Evolutionary conservation across 2,113 vertebrate species (phyloP).

Genomic region (Catharus bicknelli): DNA sequence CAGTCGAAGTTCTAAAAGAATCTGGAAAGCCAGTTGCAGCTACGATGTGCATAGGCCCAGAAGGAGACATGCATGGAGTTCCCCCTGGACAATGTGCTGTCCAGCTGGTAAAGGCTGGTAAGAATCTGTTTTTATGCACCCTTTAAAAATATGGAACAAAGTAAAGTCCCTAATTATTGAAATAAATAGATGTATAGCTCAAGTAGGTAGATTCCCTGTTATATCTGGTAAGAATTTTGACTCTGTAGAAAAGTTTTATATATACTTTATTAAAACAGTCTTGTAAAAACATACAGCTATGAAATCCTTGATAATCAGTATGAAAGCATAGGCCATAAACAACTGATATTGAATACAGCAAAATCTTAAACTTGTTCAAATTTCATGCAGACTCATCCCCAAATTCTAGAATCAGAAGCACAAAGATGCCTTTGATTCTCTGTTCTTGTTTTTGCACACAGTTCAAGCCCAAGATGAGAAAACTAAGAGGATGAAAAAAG

Average conservation of each 20-base stretch:
- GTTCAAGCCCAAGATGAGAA: not conserved
- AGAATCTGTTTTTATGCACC: not conserved
- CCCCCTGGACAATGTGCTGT: conserved; percentile 90
- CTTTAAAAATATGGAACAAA: not conserved
- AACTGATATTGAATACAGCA: not conserved
- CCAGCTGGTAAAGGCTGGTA: conserved; percentile 91
- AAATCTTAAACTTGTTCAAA: not conserved
- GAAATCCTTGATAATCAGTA: not conserved
- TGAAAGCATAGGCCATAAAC: not conserved
- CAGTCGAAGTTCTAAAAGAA: conserved; percentile 87
- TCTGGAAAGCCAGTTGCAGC: conserved; percentile 89
- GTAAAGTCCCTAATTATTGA: not conserved
- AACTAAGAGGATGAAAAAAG: not conserved
- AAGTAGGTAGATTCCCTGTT: not conserved
- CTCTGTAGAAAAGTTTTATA: not conserved
- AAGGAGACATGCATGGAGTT: conserved; percentile 90
- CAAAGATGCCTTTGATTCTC: not conserved
- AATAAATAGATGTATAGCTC: not conserved
- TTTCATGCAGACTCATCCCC: not conserved
- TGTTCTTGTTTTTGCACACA: not conserved
- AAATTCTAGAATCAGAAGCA: not conserved
- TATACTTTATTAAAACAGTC: not conserved
- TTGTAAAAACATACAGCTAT: not conserved
- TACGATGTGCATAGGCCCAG: conserved; percentile 90
- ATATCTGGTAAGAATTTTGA: not conserved